Conservation (phyloP, 2,888 invertebrate genomes). For the Acronicta aceris region DNA sequence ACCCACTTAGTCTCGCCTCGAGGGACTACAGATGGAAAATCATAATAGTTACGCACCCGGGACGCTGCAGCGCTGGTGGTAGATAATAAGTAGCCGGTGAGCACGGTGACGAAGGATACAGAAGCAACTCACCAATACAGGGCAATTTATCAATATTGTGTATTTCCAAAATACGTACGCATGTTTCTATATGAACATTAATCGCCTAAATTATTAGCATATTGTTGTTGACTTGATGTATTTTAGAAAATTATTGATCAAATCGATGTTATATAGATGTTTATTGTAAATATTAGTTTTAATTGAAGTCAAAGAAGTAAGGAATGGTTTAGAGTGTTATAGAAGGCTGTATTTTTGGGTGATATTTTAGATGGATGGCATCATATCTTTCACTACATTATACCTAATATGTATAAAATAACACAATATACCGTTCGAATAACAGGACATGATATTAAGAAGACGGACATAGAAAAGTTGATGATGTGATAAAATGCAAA, state of each 20-base stretch:
- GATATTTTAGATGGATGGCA: constrained; percentile 84
- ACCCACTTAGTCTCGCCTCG: too few species aligned
- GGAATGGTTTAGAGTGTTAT: constrained; percentile 83
- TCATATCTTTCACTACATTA: constrained; percentile 85
- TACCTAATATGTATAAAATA: constrained; percentile 65
- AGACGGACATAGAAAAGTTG: constrained; percentile 70
- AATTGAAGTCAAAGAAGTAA: constrained; percentile 75
- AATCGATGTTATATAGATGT: constrained; percentile 89
- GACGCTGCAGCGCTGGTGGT: constrained; percentile 17
- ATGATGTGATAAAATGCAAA: constrained; percentile 84
- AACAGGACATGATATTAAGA: constrained; percentile 48
- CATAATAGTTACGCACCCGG: too few species aligned
- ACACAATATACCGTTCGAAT: constrained; percentile 56
- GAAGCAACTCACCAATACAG: constrained; percentile 62
- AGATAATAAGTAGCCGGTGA: constrained; percentile 19
- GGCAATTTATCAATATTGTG: constrained; percentile 63
- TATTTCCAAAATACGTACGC: constrained; percentile 73
- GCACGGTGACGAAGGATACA: constrained; percentile 40
- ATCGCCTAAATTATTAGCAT: constrained; percentile 82
- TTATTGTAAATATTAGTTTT: constrained; percentile 86
- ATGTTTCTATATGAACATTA: constrained; percentile 78
- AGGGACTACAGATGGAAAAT: too few species aligned
- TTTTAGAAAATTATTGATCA: constrained; percentile 88
- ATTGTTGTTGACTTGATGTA: constrained; percentile 88
- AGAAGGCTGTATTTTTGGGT: constrained; percentile 89